Percentiles rank a stretch among this genome's conserved stretches.
These are phyloP conservation scores for Pyrgilauda ruficollis DNA, from an alignment of 2,113 vertebrate genomes.

Conservation along the genomic window DNA sequence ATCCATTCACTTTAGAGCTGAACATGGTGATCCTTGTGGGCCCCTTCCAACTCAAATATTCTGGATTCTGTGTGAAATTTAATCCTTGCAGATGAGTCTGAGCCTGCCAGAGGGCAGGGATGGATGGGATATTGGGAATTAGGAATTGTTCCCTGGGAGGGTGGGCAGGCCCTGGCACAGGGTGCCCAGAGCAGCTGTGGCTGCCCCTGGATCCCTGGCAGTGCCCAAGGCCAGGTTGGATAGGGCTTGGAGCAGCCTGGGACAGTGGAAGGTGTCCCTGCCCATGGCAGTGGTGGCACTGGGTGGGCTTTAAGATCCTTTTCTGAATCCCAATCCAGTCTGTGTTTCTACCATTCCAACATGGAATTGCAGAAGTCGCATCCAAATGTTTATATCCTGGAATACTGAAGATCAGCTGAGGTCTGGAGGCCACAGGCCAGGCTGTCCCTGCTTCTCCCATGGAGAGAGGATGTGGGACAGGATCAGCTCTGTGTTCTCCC, in stretches of 20 bases:
- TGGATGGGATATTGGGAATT: neutral
- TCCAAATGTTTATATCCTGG: neutral
- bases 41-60: neutral
- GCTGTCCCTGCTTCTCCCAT: neutral
- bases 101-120: neutral
- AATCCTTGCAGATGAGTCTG: neutral
- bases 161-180: neutral
- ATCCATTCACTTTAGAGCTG: neutral
- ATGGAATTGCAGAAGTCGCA: neutral
- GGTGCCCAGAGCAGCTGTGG: neutral
- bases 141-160: neutral
- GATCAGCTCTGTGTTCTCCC: accelerated
- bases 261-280: neutral
- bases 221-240: neutral
- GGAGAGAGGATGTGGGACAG: neutral
- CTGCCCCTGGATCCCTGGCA: neutral
- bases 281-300: neutral
- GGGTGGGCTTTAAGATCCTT: accelerated
- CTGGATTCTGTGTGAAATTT: neutral
- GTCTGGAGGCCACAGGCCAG: neutral
- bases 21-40: neutral
- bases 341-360: neutral
- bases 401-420: neutral
- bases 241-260: neutral
- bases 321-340: neutral